A percentile compares a stretch with the other conserved stretches of the same genome.
These are phyloP conservation scores for Pluvialis apricaria DNA, from an alignment of 2,113 vertebrate species.

Conservation along the genomic window DNA sequence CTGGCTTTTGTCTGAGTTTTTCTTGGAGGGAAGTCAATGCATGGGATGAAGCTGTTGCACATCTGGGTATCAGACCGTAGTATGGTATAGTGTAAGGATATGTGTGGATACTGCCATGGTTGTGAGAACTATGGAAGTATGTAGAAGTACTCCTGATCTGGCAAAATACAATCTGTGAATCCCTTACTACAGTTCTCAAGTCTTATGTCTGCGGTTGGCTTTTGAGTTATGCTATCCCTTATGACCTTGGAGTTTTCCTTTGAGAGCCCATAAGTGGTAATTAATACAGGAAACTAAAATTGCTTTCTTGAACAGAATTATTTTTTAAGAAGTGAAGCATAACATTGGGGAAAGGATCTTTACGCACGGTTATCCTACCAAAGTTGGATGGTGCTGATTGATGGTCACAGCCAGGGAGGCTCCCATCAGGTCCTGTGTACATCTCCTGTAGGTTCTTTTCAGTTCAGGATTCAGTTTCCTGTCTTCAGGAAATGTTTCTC, in stretches of 20 bases:
- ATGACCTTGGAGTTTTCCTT: background rate
- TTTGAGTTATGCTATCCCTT: background rate
- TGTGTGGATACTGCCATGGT: background rate
- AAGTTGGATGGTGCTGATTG: fast-evolving
- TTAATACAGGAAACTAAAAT: background rate
- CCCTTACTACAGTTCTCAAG: background rate
- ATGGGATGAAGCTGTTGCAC: background rate
- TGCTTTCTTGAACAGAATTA: background rate
- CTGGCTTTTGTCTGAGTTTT: background rate
- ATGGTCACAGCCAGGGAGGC: background rate
- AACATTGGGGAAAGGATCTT: background rate
- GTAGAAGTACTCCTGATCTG: background rate
- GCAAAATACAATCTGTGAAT: background rate
- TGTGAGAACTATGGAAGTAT: background rate
- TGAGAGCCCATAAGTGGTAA: background rate
- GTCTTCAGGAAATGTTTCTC: background rate
- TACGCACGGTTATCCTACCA: background rate
- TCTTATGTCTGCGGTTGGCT: background rate
- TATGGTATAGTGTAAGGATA: background rate
- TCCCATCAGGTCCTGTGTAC: background rate
- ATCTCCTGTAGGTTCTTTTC: background rate
- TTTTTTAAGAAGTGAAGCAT: background rate
- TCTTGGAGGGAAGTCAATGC: background rate
- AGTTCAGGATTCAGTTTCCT: background rate
- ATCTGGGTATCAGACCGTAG: background rate